Evolutionary conservation across 2,113 vertebrate genomes (phyloP).

Genomic region (Ursus arctos): DNA sequence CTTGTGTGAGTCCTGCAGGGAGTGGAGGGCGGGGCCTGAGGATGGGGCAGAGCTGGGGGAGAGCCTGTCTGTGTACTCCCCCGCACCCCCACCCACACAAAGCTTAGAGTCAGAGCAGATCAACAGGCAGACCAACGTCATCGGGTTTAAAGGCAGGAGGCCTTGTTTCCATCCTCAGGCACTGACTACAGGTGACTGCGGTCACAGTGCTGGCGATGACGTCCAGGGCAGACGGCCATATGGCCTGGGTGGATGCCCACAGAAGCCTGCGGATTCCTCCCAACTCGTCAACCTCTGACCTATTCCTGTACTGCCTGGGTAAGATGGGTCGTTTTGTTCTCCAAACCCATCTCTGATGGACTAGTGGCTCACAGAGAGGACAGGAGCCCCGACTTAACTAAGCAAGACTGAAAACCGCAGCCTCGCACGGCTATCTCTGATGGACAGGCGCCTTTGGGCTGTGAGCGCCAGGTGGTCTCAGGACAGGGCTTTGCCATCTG

Average conservation of each 20-base stretch:
- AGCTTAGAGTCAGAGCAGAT: neutral
- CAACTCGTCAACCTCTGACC: neutral
- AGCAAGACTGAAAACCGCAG: neutral
- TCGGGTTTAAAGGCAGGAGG: fast-evolving
- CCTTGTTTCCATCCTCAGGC: neutral
- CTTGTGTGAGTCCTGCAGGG: neutral
- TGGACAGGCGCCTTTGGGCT: fast-evolving
- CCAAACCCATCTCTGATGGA: neutral
- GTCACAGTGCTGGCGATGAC: neutral
- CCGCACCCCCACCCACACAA: fast-evolving
- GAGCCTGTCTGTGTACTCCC: neutral
- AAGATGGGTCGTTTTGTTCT: neutral
- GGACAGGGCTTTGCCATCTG: constrained; percentile 17
- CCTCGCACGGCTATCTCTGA: neutral
- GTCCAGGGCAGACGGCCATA: neutral
- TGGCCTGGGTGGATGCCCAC: neutral
- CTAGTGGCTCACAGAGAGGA: neutral
- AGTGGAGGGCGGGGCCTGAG: neutral
- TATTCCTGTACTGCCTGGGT: neutral
- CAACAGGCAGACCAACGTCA: fast-evolving
- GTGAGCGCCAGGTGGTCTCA: neutral
- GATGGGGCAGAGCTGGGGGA: neutral
- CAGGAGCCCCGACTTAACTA: neutral
- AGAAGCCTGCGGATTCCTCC: neutral
- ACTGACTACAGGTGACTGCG: neutral